Evolutionary conservation across 1,140 invertebrate genomes (phyloP).

Genomic region (Conus betulinus): DNA sequence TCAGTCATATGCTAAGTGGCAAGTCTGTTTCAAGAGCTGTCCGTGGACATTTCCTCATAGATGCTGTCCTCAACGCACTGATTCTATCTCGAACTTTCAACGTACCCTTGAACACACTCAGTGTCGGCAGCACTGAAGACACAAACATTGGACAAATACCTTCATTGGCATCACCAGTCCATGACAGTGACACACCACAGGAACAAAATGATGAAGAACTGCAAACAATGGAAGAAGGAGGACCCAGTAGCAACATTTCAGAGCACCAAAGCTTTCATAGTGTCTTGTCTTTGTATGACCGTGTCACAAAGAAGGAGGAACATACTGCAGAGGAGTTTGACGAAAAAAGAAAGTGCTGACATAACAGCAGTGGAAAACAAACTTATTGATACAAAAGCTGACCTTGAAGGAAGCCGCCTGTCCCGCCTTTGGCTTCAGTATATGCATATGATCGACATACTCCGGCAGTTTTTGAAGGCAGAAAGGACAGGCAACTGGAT

Average conservation of each 20-base stretch:
- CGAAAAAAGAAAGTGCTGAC: background rate
- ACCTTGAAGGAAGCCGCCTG: background rate
- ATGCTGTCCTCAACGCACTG: conserved; percentile 45
- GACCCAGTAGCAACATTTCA: background rate
- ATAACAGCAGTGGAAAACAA: background rate
- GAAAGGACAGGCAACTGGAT: conserved; percentile 54
- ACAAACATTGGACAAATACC: background rate
- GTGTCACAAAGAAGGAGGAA: background rate
- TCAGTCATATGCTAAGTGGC: conserved; percentile 71
- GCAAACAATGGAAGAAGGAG: background rate
- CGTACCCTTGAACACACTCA: background rate
- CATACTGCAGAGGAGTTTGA: background rate
- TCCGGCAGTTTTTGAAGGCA: conserved; percentile 42
- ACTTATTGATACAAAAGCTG: too few species aligned
- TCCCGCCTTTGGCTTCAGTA: conserved; percentile 47
- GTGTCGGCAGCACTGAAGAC: too few species aligned
- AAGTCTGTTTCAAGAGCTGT: conserved; percentile 74
- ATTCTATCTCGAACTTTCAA: conserved; percentile 20
- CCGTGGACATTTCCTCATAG: conserved; percentile 70
- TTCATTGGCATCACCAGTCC: too few species aligned
- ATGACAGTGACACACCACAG: background rate
- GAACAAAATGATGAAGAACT: background rate
- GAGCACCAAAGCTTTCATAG: background rate
- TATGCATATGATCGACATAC: conserved; percentile 43
- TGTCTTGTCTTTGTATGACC: background rate